Conservation (phyloP, 1,140 invertebrate species). For the Lanistes nyassanus region DNA sequence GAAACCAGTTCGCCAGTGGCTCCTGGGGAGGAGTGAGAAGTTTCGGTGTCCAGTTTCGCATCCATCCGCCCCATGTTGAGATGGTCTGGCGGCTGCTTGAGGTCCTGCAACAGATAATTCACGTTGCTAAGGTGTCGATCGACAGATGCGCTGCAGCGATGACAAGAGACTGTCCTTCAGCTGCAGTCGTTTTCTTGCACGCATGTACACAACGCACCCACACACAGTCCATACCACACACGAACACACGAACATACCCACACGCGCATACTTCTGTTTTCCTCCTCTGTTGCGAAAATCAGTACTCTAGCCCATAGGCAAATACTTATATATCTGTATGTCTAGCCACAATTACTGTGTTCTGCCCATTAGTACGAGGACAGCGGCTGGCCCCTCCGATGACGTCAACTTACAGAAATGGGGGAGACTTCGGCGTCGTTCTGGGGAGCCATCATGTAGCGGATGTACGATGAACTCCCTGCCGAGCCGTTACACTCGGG, state of each 20-base stretch:
- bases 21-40: neutral
- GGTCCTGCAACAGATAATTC: constrained; percentile 8
- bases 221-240: neutral
- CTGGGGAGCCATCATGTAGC: constrained; percentile 36
- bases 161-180: no score
- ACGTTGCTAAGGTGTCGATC: no score
- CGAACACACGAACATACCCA: neutral
- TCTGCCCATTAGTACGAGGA: no score
- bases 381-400: no score
- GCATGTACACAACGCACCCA: neutral
- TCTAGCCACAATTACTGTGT: no score
- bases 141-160: no score
- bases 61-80: constrained; percentile 16
- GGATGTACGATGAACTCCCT: constrained; percentile 34
- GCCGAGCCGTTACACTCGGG: constrained; percentile 39
- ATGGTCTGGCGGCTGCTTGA: constrained; percentile 17
- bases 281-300: no score
- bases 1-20: neutral
- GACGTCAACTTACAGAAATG: constrained; percentile 14
- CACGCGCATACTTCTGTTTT: constrained; percentile 4
- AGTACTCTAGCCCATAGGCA: neutral
- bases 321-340: neutral
- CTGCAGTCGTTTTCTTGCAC: no score
- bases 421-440: constrained; percentile 24
- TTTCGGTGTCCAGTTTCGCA: constrained; percentile 6